A percentile compares a stretch with the other conserved stretches of the same genome.
These are phyloP conservation scores for Malurus melanocephalus DNA, from an alignment of 2,113 vertebrate genomes.

Conservation along the genomic window DNA sequence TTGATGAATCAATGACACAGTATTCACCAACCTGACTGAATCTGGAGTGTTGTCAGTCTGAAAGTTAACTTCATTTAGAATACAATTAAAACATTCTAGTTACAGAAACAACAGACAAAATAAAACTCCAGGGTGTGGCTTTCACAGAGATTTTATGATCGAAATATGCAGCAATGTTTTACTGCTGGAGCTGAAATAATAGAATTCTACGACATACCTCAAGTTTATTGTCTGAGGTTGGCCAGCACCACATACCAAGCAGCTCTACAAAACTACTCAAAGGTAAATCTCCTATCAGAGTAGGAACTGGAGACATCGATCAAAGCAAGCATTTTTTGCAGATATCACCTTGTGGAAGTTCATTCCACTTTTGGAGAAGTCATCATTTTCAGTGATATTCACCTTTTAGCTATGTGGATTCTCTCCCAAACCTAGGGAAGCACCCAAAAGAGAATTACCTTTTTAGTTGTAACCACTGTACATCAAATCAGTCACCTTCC, in stretches of 20 bases:
- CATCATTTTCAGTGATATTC: not conserved
- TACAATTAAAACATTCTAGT: not conserved
- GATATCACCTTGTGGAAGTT: not conserved
- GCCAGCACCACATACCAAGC: not conserved
- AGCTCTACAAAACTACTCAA: not conserved
- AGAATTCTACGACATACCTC: not conserved
- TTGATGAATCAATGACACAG: not conserved
- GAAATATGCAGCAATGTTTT: not conserved
- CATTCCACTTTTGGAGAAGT: not conserved
- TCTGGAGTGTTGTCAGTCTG: not conserved
- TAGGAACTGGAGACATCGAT: not conserved
- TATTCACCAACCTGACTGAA: not conserved
- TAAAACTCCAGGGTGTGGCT: not conserved
- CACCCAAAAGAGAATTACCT: not conserved
- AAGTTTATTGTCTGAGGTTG: not conserved
- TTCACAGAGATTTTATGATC: not conserved
- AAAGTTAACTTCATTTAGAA: not conserved
- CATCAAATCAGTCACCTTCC: slow-evolving; percentile 11
- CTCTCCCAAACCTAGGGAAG: not conserved
- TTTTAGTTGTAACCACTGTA: not conserved
- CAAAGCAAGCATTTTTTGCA: not conserved
- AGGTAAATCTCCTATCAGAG: not conserved
- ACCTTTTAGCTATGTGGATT: not conserved
- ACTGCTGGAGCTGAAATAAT: not conserved
- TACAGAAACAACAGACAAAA: not conserved